A percentile compares a stretch with the other conserved stretches of the same genome.
phyloP scores from a whole-genome alignment of 2,888 invertebrate species.

The Pterostichus niger region DNA sequence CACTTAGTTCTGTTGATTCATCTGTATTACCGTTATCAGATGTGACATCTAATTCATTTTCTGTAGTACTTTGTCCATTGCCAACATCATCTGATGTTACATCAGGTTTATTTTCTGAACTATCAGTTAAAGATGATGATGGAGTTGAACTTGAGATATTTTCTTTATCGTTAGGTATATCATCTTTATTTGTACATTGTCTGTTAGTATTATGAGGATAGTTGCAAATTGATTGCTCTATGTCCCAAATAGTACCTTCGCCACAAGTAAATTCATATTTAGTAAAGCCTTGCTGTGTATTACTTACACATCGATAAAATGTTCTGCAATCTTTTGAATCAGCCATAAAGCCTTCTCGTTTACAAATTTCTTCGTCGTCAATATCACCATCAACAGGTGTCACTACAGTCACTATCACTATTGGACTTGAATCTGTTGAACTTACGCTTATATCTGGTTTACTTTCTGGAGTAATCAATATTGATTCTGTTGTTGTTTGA shows the following conservation, averaged over 20 bases:
- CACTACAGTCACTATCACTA: too few relatives aligned
- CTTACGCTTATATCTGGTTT: too few relatives aligned
- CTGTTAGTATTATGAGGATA: conserved; percentile 80
- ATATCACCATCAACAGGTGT: too few relatives aligned
- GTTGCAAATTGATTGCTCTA: conserved; percentile 84
- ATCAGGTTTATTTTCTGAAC: not conserved
- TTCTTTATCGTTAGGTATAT: too few relatives aligned
- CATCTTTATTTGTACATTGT: too few relatives aligned
- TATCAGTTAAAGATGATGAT: not conserved
- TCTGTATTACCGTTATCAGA: not conserved
- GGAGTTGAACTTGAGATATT: too few relatives aligned
- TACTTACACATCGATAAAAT: conserved; percentile 87
- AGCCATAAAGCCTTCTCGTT: conserved; percentile 85
- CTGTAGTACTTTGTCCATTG: not conserved
- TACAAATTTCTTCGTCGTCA: conserved; percentile 75
- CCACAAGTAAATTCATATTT: conserved; percentile 87
- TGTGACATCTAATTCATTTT: not conserved
- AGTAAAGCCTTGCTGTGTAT: conserved; percentile 80
- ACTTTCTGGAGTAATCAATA: too few relatives aligned
- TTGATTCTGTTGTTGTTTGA: too few relatives aligned
- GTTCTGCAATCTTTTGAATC: conserved; percentile 85
- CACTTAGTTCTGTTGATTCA: not conserved
- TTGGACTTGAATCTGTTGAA: too few relatives aligned
- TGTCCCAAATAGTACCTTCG: conserved; percentile 89
- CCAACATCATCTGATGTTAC: not conserved